Percentiles rank a stretch among this genome's conserved stretches.
These are phyloP conservation scores for Siphlonurus alternatus DNA, from an alignment of 2,888 invertebrate species.

Conservation along the genomic window DNA sequence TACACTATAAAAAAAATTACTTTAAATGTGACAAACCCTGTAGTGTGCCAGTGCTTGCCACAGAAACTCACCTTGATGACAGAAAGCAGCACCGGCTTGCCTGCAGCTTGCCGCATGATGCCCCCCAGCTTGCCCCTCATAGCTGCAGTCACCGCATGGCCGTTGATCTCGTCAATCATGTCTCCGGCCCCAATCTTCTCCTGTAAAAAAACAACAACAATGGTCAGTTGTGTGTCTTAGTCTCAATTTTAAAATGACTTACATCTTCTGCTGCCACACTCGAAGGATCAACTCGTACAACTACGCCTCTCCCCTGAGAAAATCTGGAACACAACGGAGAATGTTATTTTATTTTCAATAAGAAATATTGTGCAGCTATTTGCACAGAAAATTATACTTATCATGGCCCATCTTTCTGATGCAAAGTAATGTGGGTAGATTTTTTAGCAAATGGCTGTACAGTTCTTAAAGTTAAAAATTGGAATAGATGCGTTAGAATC, in stretches of 20 bases:
- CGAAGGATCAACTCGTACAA: slow-evolving; percentile 36
- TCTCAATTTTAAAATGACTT: too few relatives aligned
- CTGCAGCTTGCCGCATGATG: slow-evolving; percentile 29
- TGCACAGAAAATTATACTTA: too few relatives aligned
- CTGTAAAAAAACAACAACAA: too few relatives aligned
- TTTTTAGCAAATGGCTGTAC: too few relatives aligned
- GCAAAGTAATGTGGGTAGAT: too few relatives aligned
- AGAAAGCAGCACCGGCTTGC: slow-evolving; percentile 30
- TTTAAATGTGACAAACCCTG: too few relatives aligned
- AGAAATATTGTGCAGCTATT: not conserved
- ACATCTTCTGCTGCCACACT: slow-evolving; percentile 47
- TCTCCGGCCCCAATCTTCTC: slow-evolving; percentile 41
- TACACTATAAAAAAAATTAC: too few relatives aligned
- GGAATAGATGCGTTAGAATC: too few relatives aligned
- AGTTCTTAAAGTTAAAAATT: too few relatives aligned
- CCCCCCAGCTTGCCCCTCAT: slow-evolving; percentile 31
- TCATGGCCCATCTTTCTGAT: too few relatives aligned
- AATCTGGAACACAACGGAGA: slow-evolving; percentile 27
- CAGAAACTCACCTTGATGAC: slow-evolving; percentile 44
- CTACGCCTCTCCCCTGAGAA: slow-evolving; percentile 37
- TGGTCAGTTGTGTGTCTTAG: too few relatives aligned
- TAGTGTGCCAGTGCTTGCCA: too few relatives aligned
- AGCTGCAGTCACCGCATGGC: slow-evolving; percentile 29
- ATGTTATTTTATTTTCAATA: not conserved
- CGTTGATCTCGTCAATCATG: slow-evolving; percentile 43